These are phyloP conservation scores for Papilio machaon DNA, from an alignment of 1,140 invertebrate species.

Conservation along the genomic window DNA sequence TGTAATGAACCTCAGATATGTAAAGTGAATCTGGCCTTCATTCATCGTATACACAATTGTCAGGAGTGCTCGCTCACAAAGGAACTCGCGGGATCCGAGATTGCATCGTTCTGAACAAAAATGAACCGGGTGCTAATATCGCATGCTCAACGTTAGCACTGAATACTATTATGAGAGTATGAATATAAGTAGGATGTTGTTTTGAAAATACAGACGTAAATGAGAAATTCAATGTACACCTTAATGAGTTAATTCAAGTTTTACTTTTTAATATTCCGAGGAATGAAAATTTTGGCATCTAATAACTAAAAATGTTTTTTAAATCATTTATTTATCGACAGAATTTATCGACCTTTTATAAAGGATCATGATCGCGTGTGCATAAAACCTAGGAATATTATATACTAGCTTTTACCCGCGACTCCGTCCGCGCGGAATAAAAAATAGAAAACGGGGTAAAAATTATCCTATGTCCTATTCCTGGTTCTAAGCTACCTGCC, in stretches of 20 bases:
- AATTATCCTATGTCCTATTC: too few relatives aligned
- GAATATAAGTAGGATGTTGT: conserved; percentile 27
- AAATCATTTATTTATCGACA: too few relatives aligned
- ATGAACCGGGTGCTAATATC: conserved; percentile 68
- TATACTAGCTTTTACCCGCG: too few relatives aligned
- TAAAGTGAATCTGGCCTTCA: conserved; percentile 62
- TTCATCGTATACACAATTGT: conserved; percentile 72
- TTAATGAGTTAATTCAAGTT: not conserved
- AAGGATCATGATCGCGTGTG: too few relatives aligned
- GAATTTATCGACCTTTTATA: too few relatives aligned
- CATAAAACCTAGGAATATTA: too few relatives aligned
- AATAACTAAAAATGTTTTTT: too few relatives aligned
- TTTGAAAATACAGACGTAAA: conserved; percentile 37
- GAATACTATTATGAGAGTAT: conserved; percentile 66
- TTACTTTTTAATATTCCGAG: not conserved
- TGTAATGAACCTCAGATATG: conserved; percentile 66
- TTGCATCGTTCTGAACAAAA: conserved; percentile 74
- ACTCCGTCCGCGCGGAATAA: too few relatives aligned
- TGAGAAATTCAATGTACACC: conserved; percentile 9
- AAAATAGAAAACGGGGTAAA: too few relatives aligned
- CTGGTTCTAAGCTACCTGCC: too few relatives aligned
- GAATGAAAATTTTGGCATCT: not conserved
- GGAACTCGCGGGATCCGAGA: conserved; percentile 57
- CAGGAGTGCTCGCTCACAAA: conserved; percentile 66
- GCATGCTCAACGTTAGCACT: conserved; percentile 57